These are phyloP conservation scores for Pseudomyrmex concolor DNA, from an alignment of 1,140 invertebrate species.

Conservation along the genomic window DNA sequence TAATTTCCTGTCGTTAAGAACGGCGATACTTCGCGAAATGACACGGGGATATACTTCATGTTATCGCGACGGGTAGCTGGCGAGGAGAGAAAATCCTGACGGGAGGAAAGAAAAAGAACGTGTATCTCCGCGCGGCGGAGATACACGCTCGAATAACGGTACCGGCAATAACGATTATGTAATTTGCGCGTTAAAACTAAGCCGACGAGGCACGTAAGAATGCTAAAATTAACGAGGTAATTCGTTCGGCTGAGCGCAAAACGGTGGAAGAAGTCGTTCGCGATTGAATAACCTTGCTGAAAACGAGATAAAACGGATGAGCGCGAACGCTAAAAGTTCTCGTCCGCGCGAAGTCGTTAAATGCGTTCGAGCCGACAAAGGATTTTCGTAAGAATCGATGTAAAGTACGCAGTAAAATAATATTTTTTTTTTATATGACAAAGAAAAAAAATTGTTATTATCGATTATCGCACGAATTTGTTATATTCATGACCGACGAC, in stretches of 20 bases:
- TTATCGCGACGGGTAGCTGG: background rate
- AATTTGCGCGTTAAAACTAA: conserved; percentile 60
- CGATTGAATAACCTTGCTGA: conserved; percentile 23
- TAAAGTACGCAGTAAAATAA: background rate
- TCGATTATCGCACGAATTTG: no score
- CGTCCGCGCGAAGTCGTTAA: background rate
- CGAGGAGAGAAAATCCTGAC: conserved; percentile 30
- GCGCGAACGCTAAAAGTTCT: background rate
- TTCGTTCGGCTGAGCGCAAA: conserved; percentile 1
- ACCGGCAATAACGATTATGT: conserved; percentile 24
- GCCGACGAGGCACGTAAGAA: conserved; percentile 2
- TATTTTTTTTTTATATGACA: background rate
- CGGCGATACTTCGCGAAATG: conserved; percentile 53
- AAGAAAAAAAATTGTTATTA: no score
- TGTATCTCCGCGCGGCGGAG: background rate
- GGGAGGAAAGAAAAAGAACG: conserved; percentile 41
- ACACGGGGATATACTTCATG: conserved; percentile 54
- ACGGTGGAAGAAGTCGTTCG: conserved; percentile 6
- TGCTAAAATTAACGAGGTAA: conserved; percentile 38
- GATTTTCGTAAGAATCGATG: no score
- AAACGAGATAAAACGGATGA: conserved; percentile 4
- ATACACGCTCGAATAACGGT: background rate
- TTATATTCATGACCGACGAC: no score
- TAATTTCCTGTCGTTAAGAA: conserved; percentile 70
- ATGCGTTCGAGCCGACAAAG: background rate